phyloP scores from a whole-genome alignment of 2,888 invertebrate genomes.

The Drepana falcataria region DNA sequence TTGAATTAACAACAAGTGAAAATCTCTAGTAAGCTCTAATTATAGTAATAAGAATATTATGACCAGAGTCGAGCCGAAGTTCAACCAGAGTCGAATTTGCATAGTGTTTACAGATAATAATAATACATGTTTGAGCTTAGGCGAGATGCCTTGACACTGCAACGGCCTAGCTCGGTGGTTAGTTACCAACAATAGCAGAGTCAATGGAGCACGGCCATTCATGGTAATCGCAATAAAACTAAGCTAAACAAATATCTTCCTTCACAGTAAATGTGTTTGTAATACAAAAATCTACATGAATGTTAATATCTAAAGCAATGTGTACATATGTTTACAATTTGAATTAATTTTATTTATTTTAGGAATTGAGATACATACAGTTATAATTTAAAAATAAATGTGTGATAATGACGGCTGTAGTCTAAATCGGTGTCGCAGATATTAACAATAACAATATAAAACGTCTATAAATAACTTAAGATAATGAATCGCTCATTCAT shows the following conservation, averaged over 20 bases:
- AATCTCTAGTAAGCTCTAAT: too few species aligned
- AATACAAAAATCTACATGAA: constrained; percentile 30
- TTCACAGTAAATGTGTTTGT: constrained; percentile 15
- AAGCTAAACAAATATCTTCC: constrained; percentile 27
- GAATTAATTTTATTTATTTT: too few species aligned
- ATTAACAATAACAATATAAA: too few species aligned
- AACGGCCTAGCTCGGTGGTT: constrained; percentile 45
- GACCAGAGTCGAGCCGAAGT: constrained; percentile 5
- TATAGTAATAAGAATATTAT: too few species aligned
- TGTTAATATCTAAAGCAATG: not conserved
- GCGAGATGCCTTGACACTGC: constrained; percentile 61
- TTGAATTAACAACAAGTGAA: too few species aligned
- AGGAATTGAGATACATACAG: too few species aligned
- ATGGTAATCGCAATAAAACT: constrained; percentile 50
- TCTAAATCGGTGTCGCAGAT: too few species aligned
- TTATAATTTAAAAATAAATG: too few species aligned
- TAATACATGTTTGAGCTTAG: constrained; percentile 30
- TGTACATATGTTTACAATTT: too few species aligned
- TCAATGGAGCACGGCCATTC: constrained; percentile 58
- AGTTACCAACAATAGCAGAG: constrained; percentile 52
- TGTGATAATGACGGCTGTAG: too few species aligned
- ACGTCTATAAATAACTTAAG: constrained; percentile 11
- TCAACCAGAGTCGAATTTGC: constrained; percentile 15
- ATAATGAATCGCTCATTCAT: constrained; percentile 22
- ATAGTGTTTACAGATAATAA: constrained; percentile 22